These are phyloP conservation scores for Motacilla tschutschensis DNA, from an alignment of 2,113 vertebrate species.

Conservation along the genomic window DNA sequence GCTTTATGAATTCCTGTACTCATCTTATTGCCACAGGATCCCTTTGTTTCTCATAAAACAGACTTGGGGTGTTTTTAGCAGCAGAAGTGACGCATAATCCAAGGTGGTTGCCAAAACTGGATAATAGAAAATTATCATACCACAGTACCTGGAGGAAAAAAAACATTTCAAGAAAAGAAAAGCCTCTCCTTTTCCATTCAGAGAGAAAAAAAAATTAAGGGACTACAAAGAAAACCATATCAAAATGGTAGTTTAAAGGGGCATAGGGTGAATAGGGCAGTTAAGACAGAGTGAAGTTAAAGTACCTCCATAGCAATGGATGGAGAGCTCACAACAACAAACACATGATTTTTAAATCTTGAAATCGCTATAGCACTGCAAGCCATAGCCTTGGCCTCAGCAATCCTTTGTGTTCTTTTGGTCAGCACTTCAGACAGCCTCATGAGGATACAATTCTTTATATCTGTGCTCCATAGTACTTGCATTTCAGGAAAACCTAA, in stretches of 20 bases:
- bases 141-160: not conserved
- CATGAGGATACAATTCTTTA: not conserved
- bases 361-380: not conserved
- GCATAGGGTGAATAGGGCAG: not conserved
- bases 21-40: not conserved
- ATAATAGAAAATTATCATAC: not conserved
- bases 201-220: not conserved
- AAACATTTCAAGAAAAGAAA: not conserved
- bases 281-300: not conserved
- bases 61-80: not conserved
- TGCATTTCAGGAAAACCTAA: not conserved
- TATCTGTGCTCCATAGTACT: not conserved
- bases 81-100: not conserved
- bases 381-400: not conserved
- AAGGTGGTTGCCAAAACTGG: slow-evolving; percentile 26
- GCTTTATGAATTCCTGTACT: not conserved
- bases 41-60: slow-evolving; percentile 10
- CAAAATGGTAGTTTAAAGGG: not conserved
- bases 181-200: not conserved
- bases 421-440: not conserved
- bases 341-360: not conserved
- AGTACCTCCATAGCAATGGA: not conserved
- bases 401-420: not conserved
- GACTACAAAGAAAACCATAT: not conserved
- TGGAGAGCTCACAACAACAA: not conserved